These are phyloP conservation scores for Platorchestia sp. DNA, from an alignment of 1,140 invertebrate genomes.

Conservation along the genomic window DNA sequence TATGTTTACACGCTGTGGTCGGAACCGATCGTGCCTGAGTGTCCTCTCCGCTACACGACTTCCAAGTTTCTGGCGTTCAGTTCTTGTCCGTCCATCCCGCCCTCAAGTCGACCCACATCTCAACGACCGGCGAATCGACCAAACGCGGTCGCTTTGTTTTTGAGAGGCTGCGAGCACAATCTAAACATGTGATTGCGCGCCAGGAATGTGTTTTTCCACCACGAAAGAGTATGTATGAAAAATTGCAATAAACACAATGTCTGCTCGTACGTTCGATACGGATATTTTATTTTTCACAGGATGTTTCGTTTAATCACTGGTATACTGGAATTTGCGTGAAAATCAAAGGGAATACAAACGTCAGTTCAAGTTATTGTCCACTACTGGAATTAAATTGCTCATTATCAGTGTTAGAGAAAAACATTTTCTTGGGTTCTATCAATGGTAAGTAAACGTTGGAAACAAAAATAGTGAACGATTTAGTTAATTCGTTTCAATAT, in stretches of 20 bases:
- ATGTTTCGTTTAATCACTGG: background rate
- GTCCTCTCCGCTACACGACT: slow-evolving; percentile 38
- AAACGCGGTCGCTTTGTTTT: background rate
- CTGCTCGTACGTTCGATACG: background rate
- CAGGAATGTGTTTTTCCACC: background rate
- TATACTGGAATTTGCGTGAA: background rate
- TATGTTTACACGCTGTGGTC: slow-evolving; percentile 46
- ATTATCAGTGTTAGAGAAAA: background rate
- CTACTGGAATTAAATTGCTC: background rate
- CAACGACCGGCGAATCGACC: background rate
- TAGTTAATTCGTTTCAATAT: too few relatives aligned
- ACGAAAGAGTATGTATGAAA: background rate
- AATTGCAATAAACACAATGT: background rate
- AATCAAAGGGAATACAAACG: background rate
- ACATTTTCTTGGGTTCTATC: too few relatives aligned
- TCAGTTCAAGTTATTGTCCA: background rate
- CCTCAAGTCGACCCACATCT: background rate
- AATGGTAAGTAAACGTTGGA: too few relatives aligned
- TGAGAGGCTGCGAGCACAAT: background rate
- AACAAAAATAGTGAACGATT: too few relatives aligned
- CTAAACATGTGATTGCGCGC: background rate
- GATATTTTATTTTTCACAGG: too few relatives aligned
- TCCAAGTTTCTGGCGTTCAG: background rate
- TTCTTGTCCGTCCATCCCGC: background rate
- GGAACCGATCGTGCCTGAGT: slow-evolving; percentile 42